A percentile compares a stretch with the other conserved stretches of the same genome.
Evolutionary conservation across 2,888 invertebrate species (phyloP).

Genomic region (Fabriciana adippe): DNA sequence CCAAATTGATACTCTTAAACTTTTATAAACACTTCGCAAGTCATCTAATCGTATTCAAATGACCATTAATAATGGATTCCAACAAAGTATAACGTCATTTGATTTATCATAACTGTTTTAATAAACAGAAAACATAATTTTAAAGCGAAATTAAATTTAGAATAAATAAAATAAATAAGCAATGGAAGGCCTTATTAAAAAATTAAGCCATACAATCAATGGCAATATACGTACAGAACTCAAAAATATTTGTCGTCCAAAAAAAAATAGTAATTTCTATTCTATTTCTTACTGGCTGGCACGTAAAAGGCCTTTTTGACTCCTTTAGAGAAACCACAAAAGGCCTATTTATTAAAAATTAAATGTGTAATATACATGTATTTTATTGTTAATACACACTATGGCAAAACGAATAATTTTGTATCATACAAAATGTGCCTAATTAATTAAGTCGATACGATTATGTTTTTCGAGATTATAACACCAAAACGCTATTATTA

Average conservation of each 20-base stretch:
- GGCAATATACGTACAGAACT: not conserved
- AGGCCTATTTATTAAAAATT: not conserved
- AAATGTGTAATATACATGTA: conserved; percentile 1
- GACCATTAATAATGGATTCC: no score
- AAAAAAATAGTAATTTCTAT: not conserved
- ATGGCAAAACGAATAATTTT: conserved; percentile 22
- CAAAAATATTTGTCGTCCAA: conserved; percentile 5
- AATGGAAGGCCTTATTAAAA: conserved; percentile 19
- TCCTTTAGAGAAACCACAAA: not conserved
- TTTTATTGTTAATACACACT: conserved; percentile 3
- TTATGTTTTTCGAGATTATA: conserved; percentile 65
- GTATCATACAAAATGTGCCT: conserved; percentile 47
- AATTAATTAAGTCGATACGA: conserved; percentile 42
- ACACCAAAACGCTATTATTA: conserved; percentile 69
- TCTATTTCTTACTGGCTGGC: not conserved
- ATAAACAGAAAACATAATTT: not conserved
- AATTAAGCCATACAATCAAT: conserved; percentile 20
- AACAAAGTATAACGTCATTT: no score
- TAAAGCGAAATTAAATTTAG: not conserved
- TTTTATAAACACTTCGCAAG: no score
- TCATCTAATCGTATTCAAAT: no score
- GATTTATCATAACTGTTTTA: no score
- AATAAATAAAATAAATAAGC: conserved; percentile 10
- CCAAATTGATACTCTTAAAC: no score
- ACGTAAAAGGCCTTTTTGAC: not conserved